phyloP scores from a whole-genome alignment of 2,113 vertebrate species.

The Nesoenas mayeri region DNA sequence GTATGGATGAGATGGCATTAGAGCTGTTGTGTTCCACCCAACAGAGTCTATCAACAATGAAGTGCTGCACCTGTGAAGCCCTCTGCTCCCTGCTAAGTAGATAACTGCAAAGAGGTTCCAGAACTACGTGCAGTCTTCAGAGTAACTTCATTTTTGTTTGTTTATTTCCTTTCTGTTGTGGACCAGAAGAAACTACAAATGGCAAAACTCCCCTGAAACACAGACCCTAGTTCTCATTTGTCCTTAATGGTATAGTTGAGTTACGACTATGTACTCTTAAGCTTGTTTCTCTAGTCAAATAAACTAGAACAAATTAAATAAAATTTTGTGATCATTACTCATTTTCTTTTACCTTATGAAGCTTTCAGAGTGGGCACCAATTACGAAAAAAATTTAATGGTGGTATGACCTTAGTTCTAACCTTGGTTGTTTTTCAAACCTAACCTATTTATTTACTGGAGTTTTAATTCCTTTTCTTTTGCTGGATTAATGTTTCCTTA shows the following conservation, averaged over 20 bases:
- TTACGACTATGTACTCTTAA: not conserved
- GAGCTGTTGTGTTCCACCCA: not conserved
- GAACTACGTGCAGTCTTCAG: not conserved
- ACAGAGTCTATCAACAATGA: not conserved
- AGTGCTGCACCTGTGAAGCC: not conserved
- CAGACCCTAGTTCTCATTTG: not conserved
- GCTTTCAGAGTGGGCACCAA: not conserved
- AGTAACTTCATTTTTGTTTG: not conserved
- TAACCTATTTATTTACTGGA: not conserved
- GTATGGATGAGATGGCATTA: fast-evolving
- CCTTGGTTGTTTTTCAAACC: not conserved
- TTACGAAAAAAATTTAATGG: not conserved
- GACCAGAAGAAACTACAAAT: not conserved
- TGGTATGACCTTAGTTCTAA: not conserved
- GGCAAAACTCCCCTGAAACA: not conserved
- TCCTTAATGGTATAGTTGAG: not conserved
- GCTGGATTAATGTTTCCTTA: not conserved
- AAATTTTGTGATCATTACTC: not conserved
- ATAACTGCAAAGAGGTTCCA: not conserved
- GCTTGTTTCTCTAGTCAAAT: not conserved
- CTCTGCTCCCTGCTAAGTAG: not conserved
- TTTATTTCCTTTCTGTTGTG: not conserved
- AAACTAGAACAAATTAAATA: not conserved
- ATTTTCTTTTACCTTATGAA: not conserved
- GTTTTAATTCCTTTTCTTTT: not conserved